Conservation (phyloP, 2,113 vertebrate genomes). For the Coptodon rendalli region DNA sequence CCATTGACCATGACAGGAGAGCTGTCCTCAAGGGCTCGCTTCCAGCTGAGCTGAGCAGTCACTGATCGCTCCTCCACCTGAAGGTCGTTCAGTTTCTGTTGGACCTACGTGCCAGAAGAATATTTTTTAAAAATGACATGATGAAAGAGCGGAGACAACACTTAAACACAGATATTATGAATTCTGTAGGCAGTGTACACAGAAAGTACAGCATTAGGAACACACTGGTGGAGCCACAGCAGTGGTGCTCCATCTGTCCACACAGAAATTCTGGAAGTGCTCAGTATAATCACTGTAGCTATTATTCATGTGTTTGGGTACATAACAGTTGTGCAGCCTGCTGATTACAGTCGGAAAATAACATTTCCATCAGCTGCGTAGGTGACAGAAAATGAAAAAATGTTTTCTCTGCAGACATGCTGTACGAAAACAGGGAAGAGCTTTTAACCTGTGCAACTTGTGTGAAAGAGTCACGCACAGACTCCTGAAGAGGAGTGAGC, state of each 20-base stretch:
- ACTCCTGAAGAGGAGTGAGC: constrained; percentile 85
- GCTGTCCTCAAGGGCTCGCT: constrained; percentile 72
- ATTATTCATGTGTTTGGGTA: neutral
- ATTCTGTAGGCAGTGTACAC: neutral
- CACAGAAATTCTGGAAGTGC: neutral
- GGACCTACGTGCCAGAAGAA: constrained; percentile 68
- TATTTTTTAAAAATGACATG: neutral
- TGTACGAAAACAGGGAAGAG: neutral
- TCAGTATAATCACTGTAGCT: neutral
- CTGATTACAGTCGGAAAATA: neutral
- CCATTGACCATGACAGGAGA: constrained; percentile 84
- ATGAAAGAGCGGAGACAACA: neutral
- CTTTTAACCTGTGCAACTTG: constrained; percentile 82
- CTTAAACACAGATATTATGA: neutral
- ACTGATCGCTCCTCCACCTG: constrained; percentile 79
- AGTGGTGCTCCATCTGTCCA: neutral
- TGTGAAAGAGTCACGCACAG: constrained; percentile 85
- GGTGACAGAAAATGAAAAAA: neutral
- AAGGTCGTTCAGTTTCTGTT: constrained; percentile 83
- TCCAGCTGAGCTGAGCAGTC: constrained; percentile 81
- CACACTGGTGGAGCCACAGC: neutral
- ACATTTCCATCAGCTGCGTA: neutral
- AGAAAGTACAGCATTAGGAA: neutral
- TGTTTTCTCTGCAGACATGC: neutral
- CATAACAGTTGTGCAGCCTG: neutral